Evolutionary conservation across 64 coral and sea anemone species (phyloP).

Genomic region (Montipora sp.): DNA sequence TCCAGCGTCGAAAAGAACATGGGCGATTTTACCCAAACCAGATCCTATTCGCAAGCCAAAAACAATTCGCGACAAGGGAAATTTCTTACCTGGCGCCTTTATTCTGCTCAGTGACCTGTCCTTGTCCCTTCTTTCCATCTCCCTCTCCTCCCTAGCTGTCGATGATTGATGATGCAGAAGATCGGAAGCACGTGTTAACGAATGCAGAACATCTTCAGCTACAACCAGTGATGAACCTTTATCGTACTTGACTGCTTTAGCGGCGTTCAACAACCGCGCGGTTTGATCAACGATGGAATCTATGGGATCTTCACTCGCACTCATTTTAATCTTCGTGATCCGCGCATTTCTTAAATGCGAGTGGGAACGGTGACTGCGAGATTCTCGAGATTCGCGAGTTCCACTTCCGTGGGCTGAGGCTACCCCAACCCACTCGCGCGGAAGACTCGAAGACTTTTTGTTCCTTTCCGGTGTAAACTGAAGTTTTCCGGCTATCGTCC

Average conservation of each 20-base stretch:
- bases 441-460: slow-evolving; percentile 74
- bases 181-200: slow-evolving; percentile 82
- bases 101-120: slow-evolving; percentile 61
- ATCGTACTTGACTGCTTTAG: slow-evolving; percentile 71
- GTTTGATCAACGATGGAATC: slow-evolving; percentile 92
- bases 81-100: slow-evolving; percentile 68
- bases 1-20: too few relatives aligned
- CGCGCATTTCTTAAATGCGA: slow-evolving; percentile 79
- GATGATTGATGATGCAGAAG: slow-evolving; percentile 71
- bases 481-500: slow-evolving; percentile 10
- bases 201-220: slow-evolving; percentile 87
- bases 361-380: slow-evolving; percentile 45
- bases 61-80: neutral
- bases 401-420: neutral
- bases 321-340: slow-evolving; percentile 86
- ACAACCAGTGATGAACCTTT: slow-evolving; percentile 59
- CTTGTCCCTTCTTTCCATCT: slow-evolving; percentile 68
- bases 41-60: too few relatives aligned
- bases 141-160: slow-evolving; percentile 69
- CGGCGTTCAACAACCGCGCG: slow-evolving; percentile 66
- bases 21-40: too few relatives aligned
- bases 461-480: slow-evolving; percentile 46
- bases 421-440: slow-evolving; percentile 73
- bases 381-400: slow-evolving; percentile 19
- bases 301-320: slow-evolving; percentile 66